Evolutionary conservation across 2,797 vertebrate species (phyloP), one percentile per base, ranked within the genome.

Genomic region (Yasuhikotakia modesta): DNA sequence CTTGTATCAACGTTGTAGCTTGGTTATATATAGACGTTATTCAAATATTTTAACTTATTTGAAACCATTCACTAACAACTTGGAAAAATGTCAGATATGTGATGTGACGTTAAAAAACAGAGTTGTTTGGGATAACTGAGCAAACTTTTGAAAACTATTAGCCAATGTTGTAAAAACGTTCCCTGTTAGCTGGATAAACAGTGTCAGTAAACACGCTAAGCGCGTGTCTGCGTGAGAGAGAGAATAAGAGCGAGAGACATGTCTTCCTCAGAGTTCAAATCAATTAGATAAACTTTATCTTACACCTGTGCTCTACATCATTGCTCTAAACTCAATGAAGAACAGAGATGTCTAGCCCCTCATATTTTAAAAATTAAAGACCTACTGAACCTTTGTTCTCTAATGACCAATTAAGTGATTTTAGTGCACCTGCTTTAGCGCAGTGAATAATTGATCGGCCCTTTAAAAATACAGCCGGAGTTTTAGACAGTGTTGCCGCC

Each of bases 381-480:
- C 88, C 86, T 77, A 67, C 83, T 86, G 89, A 91, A 88, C 87
- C 89, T 91, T 91, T 93, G 88, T 93, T 87, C 88, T 90, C 88
- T 93, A 93, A 92, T 91, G 91, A 91, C 89, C 91, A 92, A 92
- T 93, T 92, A 92, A 92, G 84, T 81, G 87, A 87, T 91, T 91
- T 84, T 82, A 87, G 85, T 81, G 11, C 88, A 92, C 92, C 90
- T 80, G 87, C 87, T 84, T 89, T 87, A 85, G 89, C 64, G 22
- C 61, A 7, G 82, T 92, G 82, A 92, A 93, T 93, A 92, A 91
- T 92, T 91, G 81, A 93, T 90, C 76, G 83, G 74, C 88, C 90
- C 86, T 90, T 91, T 90, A 84, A 90, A 87, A 89, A 88, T 75
- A 81, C 87, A 82, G 85, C 83, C 72, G 53, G 86, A 87, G 85